These are phyloP conservation scores for Magallana ariakensis DNA, from an alignment of 1,140 invertebrate species.

Conservation along the genomic window DNA sequence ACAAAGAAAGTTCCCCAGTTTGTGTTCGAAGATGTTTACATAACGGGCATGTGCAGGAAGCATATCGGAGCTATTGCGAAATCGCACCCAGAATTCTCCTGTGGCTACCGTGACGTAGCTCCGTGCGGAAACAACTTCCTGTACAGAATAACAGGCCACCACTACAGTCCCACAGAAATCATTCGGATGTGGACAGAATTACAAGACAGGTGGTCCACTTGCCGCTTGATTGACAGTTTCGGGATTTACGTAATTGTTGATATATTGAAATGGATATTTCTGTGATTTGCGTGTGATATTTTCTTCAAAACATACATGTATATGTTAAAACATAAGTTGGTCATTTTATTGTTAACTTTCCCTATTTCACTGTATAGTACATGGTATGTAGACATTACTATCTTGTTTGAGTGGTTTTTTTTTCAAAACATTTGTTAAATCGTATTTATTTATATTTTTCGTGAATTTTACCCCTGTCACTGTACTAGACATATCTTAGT, in stretches of 20 bases:
- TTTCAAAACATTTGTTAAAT: no score
- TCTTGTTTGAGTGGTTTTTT: no score
- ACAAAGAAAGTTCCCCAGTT: conserved; percentile 63
- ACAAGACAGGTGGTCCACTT: conserved; percentile 4
- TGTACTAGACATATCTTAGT: no score
- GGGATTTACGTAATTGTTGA: not conserved
- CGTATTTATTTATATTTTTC: no score
- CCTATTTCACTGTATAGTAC: no score
- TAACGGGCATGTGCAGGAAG: conserved; percentile 69
- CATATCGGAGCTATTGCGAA: conserved; percentile 43
- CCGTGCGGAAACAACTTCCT: not conserved
- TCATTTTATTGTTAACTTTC: no score
- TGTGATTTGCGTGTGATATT: not conserved
- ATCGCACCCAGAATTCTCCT: not conserved
- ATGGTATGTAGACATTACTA: no score
- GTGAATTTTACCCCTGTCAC: no score
- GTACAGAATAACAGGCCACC: not conserved
- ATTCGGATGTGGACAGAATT: not conserved
- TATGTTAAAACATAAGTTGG: no score
- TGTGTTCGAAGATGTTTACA: conserved; percentile 77
- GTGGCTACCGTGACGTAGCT: not conserved
- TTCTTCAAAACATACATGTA: no score
- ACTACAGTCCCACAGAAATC: not conserved
- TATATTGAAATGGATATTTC: not conserved
- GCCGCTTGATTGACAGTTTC: not conserved